Percentiles rank a stretch among this genome's conserved stretches.
phyloP scores from a whole-genome alignment of 2,113 vertebrate species.

The Pluvialis apricaria region DNA sequence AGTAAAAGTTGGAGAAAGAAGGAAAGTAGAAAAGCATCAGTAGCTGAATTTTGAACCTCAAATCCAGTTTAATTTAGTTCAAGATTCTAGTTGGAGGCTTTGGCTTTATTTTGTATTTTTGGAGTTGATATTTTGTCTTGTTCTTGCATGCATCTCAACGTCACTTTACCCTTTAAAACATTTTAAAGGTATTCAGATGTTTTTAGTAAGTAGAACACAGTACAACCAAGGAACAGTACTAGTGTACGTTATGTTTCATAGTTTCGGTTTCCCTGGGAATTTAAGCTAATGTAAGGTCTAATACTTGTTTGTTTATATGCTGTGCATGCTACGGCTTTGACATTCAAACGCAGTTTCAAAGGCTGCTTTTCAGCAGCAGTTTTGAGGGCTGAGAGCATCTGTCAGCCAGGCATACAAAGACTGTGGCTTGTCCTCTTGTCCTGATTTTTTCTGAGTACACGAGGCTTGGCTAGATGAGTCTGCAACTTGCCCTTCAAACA shows the following conservation, averaged over 20 bases:
- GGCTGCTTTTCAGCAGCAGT: background rate
- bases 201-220: background rate
- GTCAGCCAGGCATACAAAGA: background rate
- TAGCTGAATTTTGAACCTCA: background rate
- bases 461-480: background rate
- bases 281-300: background rate
- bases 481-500: background rate
- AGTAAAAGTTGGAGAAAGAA: background rate
- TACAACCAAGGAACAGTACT: background rate
- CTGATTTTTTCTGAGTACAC: background rate
- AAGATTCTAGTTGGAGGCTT: background rate
- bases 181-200: background rate
- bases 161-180: background rate
- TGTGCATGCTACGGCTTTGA: background rate
- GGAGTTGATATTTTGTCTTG: background rate
- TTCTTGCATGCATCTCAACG: background rate
- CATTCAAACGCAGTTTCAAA: background rate
- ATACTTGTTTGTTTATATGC: background rate
- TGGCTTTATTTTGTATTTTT: background rate
- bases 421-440: conserved; percentile 7
- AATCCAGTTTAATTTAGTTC: background rate
- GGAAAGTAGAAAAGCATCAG: background rate
- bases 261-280: background rate
- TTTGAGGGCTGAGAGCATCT: background rate
- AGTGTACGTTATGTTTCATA: background rate